Evolutionary conservation across 1,140 invertebrate species (phyloP), one percentile per base, ranked within the genome.

Genomic region (Philotrypesis tridentata): DNA sequence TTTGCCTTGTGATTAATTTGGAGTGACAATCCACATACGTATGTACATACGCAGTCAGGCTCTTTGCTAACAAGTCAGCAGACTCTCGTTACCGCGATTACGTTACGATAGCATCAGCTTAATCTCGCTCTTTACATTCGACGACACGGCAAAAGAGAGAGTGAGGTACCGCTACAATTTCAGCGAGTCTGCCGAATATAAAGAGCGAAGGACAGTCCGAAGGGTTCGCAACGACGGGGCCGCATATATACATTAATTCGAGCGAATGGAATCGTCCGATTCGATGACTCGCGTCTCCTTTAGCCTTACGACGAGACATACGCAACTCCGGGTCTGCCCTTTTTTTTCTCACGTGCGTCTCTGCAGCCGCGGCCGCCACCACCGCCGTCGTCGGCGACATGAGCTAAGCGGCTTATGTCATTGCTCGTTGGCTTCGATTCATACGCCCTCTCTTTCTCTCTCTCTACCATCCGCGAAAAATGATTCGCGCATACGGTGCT

Each of bases 391-490:
- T 23, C 21, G 70, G 43, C 31, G 48, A 65, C 33, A 29, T 27
- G n/a, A 6, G 17, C 60, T 77, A 77, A 77, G 74, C 74, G 75
- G 75, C 75, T 77, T 77, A 77, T 67, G 75, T 77, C 75, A 77
- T 67, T 77, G 75, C 75, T 77, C 75, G 75, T 77, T 77, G 74
- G 60, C 61, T 77, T 67, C 74, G 61, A 77, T 77, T 77, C 74
- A 77, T 23, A 31, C 60, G 65, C 0, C 21, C 2, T 60, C 4
- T 72, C 40, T n/a, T 31, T 1, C 48, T 31, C 61, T 31, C 65
- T 67, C 33, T 37, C 9, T 3, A 3, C 33, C 33, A 37, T 37
- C 33, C 3, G 4, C 9, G 75, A 67, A 43, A 63, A 67, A 67
- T 77, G 75, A 77, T 77, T 77, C 60, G 67, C 43, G 75, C n/a